phyloP scores from a whole-genome alignment of 1,140 invertebrate species.

The Chrysoperla carnea region DNA sequence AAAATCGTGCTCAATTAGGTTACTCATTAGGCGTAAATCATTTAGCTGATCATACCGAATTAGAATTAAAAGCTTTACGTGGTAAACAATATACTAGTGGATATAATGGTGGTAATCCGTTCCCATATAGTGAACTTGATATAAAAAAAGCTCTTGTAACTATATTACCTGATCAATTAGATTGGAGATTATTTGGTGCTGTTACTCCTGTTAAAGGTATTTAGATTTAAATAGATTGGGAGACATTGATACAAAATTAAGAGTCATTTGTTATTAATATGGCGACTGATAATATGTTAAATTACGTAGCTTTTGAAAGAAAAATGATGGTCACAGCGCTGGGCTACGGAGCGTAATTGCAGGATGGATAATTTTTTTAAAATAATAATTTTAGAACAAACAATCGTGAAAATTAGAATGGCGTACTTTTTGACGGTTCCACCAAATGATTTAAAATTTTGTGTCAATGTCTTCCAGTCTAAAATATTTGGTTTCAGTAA shows the following conservation, averaged over 20 bases:
- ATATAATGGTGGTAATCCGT: constrained; percentile 58
- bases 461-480: no score
- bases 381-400: not conserved
- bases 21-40: constrained; percentile 74
- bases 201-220: constrained; percentile 85
- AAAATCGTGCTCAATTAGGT: constrained; percentile 56
- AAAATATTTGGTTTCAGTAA: not conserved
- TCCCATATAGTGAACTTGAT: constrained; percentile 39
- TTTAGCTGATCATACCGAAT: constrained; percentile 62
- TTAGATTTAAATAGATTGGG: constrained; percentile 2
- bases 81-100: constrained; percentile 49
- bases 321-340: no score
- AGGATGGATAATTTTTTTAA: no score
- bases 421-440: not conserved
- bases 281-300: no score
- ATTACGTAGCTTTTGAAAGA: no score
- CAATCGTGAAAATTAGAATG: not conserved
- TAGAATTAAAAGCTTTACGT: constrained; percentile 62
- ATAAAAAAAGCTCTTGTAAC: constrained; percentile 19
- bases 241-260: no score
- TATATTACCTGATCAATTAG: constrained; percentile 47
- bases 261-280: no score
- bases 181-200: constrained; percentile 84
- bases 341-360: no score
- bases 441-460: not conserved